Conservation (phyloP, 2,797 vertebrate genomes). For the Sarcophilus harrisii region DNA sequence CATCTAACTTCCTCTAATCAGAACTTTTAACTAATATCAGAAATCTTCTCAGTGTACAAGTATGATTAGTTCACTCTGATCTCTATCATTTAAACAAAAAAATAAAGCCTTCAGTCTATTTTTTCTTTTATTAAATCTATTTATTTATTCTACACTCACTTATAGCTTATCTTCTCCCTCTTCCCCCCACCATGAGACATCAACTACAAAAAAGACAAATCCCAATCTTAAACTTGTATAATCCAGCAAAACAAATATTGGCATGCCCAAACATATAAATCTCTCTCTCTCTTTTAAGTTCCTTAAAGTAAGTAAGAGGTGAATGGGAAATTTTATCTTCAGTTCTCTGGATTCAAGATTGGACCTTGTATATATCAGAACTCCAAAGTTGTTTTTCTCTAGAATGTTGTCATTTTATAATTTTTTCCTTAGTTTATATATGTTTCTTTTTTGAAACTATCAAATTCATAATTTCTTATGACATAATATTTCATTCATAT, state of each 20-base stretch:
- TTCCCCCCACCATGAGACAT: no score
- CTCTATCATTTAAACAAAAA: not conserved
- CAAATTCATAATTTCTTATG: no score
- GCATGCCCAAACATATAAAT: not conserved
- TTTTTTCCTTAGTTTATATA: not conserved
- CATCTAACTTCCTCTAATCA: not conserved
- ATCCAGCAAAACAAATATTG: not conserved
- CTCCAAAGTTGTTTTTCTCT: not conserved
- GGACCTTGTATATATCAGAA: not conserved
- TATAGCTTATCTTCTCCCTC: not conserved
- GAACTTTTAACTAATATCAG: not conserved
- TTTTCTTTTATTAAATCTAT: not conserved
- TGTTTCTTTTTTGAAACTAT: no score
- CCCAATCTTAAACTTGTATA: not conserved
- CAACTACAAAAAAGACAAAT: not conserved
- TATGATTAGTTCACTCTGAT: not conserved
- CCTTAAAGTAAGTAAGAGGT: not conserved
- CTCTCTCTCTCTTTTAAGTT: not conserved
- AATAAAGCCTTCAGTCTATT: not conserved
- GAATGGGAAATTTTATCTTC: not conserved
- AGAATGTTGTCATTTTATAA: not conserved
- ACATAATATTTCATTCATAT: no score
- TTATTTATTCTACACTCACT: not conserved
- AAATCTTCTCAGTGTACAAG: not conserved
- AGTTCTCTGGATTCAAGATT: not conserved